Conservation (phyloP, 2,888 invertebrate genomes). For the Apomyelois bistriatella region DNA sequence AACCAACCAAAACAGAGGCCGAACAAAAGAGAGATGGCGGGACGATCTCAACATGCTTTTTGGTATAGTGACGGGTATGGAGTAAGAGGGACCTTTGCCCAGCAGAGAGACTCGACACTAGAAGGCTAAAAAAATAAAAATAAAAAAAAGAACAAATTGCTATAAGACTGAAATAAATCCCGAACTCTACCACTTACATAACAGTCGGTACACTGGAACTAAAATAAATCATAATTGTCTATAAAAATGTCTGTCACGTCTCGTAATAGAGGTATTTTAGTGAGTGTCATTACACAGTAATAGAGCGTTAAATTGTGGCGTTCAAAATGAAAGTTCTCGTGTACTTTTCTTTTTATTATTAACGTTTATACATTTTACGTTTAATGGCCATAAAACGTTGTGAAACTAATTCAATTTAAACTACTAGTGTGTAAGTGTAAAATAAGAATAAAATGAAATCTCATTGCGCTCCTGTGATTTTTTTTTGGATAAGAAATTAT, state of each 20-base stretch:
- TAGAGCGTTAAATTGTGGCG: slow-evolving; percentile 10
- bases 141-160: too few relatives aligned
- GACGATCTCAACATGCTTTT: too few relatives aligned
- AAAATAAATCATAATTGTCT: not conserved
- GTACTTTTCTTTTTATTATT: slow-evolving; percentile 1
- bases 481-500: too few relatives aligned
- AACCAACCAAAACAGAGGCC: too few relatives aligned
- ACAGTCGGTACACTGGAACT: not conserved
- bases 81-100: too few relatives aligned
- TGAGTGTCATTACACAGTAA: slow-evolving; percentile 3
- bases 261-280: not conserved
- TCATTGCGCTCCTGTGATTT: not conserved
- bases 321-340: not conserved
- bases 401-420: not conserved
- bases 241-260: slow-evolving; percentile 4
- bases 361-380: not conserved
- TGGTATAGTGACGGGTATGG: too few relatives aligned
- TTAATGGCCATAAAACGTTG: not conserved
- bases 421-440: not conserved
- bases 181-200: not conserved
- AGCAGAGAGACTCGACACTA: too few relatives aligned
- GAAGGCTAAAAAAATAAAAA: too few relatives aligned
- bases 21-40: too few relatives aligned
- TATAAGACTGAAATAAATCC: too few relatives aligned
- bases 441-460: not conserved